Conservation (phyloP, 2,113 vertebrate genomes). For the Echinops telfairi region DNA sequence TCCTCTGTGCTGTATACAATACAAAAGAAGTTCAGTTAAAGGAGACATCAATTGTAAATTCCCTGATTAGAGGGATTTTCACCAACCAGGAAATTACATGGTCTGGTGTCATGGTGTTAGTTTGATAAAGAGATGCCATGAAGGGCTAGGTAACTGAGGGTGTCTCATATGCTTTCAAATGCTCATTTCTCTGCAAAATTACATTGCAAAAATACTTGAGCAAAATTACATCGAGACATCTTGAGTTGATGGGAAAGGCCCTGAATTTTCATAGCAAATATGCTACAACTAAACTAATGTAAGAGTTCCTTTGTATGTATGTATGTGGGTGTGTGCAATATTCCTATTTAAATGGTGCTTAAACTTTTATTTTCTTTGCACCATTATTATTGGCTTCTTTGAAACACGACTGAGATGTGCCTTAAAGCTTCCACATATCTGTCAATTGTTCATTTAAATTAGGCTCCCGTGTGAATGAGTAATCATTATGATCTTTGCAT, state of each 20-base stretch:
- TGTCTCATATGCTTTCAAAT: slow-evolving; percentile 76
- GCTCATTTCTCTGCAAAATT: slow-evolving; percentile 65
- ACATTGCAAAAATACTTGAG: slow-evolving; percentile 1
- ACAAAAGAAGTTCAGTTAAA: slow-evolving; percentile 83
- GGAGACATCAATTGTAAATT: slow-evolving; percentile 81
- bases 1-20: slow-evolving; percentile 86
- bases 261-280: slow-evolving; percentile 76
- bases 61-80: slow-evolving; percentile 86
- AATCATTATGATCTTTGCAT: slow-evolving; percentile 63
- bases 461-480: slow-evolving; percentile 54
- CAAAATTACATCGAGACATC: slow-evolving; percentile 53
- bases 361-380: slow-evolving; percentile 67
- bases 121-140: slow-evolving; percentile 82
- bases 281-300: background rate
- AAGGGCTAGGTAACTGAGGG: slow-evolving; percentile 70
- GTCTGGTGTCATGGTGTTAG: slow-evolving; percentile 80
- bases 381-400: slow-evolving; percentile 70
- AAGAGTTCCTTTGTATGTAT: slow-evolving; percentile 50
- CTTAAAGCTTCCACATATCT: slow-evolving; percentile 73
- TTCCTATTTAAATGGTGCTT: slow-evolving; percentile 75
- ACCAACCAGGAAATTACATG: slow-evolving; percentile 84
- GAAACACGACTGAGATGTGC: slow-evolving; percentile 73
- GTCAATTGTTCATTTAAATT: slow-evolving; percentile 64
- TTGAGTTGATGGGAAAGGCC: slow-evolving; percentile 63
- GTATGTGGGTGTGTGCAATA: slow-evolving; percentile 26